These are phyloP conservation scores for Tupaia tana DNA, from an alignment of 2,113 vertebrate species.

Conservation along the genomic window DNA sequence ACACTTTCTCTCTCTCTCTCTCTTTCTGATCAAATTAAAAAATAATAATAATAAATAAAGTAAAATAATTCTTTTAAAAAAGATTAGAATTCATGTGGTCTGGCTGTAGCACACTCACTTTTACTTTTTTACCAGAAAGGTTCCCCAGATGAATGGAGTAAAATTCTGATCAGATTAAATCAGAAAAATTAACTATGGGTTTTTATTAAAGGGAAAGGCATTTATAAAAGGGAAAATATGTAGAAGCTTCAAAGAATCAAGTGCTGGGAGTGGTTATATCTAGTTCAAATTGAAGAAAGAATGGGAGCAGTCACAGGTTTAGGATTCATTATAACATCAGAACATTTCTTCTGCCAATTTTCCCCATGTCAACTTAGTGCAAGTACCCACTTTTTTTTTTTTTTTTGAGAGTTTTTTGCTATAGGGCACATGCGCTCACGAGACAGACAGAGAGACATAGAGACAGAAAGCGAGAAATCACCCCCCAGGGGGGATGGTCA, in stretches of 20 bases:
- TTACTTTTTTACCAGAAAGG: not conserved
- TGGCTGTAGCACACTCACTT: not conserved
- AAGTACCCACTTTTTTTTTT: not conserved
- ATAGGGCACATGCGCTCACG: too few relatives aligned
- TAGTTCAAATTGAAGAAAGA: not conserved
- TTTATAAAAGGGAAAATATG: not conserved
- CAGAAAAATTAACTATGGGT: not conserved
- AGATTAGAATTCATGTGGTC: not conserved
- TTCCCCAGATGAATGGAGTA: not conserved
- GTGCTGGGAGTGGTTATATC: not conserved
- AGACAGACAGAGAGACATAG: too few relatives aligned
- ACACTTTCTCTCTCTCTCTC: too few relatives aligned
- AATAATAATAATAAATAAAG: too few relatives aligned
- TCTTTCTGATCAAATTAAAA: too few relatives aligned
- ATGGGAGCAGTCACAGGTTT: not conserved
- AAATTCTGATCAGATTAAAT: conserved; percentile 18
- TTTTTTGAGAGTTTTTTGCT: too few relatives aligned
- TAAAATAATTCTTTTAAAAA: too few relatives aligned
- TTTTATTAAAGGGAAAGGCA: not conserved
- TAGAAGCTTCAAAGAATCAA: conserved; percentile 4
- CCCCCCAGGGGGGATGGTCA: too few relatives aligned
- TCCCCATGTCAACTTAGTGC: not conserved
- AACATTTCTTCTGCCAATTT: not conserved
- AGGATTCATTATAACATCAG: conserved; percentile 1
- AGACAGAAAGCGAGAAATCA: too few relatives aligned